These are phyloP conservation scores for Paramuricea clavata DNA, from an alignment of 92 coral and sea anemone species.

Conservation along the genomic window DNA sequence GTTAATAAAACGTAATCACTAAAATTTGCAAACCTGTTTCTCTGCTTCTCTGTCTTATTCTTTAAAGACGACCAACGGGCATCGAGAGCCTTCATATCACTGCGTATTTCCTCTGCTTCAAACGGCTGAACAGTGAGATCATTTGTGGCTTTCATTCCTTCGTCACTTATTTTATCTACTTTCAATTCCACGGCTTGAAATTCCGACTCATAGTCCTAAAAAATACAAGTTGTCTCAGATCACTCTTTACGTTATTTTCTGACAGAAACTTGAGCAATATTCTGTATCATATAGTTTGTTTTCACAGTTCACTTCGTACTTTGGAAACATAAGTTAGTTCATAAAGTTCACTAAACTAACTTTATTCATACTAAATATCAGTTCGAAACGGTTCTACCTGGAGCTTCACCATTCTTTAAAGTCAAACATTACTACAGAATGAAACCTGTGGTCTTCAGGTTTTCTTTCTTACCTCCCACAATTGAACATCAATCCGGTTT, in stretches of 20 bases:
- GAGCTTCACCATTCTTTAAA: too few species aligned
- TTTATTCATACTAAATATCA: background rate
- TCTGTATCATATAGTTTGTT: too few species aligned
- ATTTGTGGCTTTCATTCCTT: constrained; percentile 3
- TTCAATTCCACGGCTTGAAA: background rate
- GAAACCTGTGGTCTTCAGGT: too few species aligned
- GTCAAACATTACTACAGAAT: too few species aligned
- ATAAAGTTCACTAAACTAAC: background rate
- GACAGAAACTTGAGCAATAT: too few species aligned
- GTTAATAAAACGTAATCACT: background rate
- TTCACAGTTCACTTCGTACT: too few species aligned
- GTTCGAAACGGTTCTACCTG: background rate
- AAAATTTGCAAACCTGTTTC: constrained; percentile 9
- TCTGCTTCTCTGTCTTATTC: background rate
- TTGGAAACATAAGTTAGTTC: too few species aligned
- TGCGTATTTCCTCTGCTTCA: constrained; percentile 38
- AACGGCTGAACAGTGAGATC: constrained; percentile 13
- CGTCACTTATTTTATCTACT: background rate
- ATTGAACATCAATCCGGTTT: constrained; percentile 14
- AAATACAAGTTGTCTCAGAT: background rate
- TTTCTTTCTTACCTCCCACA: constrained; percentile 38
- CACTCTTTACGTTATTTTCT: too few species aligned
- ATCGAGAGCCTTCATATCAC: constrained; percentile 17
- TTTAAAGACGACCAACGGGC: constrained; percentile 8
- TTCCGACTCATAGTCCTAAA: constrained; percentile 11